Conservation (phyloP, 2,113 vertebrate species). For the Mus pahari region DNA sequence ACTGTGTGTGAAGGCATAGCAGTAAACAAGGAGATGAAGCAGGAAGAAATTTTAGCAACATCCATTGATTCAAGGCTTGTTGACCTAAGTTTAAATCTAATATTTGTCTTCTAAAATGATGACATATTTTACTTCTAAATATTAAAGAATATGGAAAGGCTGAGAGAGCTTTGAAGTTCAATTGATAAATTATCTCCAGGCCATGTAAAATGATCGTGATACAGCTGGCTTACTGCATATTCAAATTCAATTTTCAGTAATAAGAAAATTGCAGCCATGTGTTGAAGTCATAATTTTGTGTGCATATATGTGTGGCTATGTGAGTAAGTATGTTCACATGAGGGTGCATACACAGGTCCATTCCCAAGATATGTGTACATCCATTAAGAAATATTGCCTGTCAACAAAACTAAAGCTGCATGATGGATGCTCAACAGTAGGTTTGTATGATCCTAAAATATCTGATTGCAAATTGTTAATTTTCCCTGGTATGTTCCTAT, state of each 20-base stretch:
- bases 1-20: neutral
- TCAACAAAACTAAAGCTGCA: conserved; percentile 29
- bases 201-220: conserved; percentile 67
- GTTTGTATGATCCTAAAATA: conserved; percentile 59
- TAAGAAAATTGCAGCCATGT: conserved; percentile 77
- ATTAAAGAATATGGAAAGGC: conserved; percentile 52
- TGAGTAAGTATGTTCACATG: neutral
- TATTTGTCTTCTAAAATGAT: conserved; percentile 66
- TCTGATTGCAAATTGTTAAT: conserved; percentile 73
- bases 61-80: conserved; percentile 7
- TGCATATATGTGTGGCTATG: neutral
- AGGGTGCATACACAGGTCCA: neutral
- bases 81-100: conserved; percentile 68
- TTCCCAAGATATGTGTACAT: neutral
- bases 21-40: neutral
- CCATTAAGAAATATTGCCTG: conserved; percentile 8
- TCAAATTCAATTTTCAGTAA: conserved; percentile 78
- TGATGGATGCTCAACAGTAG: conserved; percentile 49
- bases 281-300: neutral
- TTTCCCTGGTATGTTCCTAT: conserved; percentile 62
- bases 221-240: conserved; percentile 60
- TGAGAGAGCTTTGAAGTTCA: conserved; percentile 76
- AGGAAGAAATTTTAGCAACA: conserved; percentile 38
- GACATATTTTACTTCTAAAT: conserved; percentile 77
- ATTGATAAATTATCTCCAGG: conserved; percentile 79